Conservation (phyloP, 2,113 vertebrate species). For the Echinops telfairi region DNA sequence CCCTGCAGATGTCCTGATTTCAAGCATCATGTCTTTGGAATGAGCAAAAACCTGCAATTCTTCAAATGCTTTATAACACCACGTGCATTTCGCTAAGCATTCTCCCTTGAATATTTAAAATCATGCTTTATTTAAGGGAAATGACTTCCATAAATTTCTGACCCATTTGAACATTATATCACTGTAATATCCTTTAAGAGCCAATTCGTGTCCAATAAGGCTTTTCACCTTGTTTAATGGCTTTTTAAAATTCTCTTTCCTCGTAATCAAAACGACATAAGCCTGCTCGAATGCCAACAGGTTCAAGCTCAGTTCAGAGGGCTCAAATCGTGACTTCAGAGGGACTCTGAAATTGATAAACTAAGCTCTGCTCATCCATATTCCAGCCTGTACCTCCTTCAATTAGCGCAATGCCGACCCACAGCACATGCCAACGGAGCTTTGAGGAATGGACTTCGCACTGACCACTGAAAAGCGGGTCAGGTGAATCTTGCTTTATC, state of each 20-base stretch:
- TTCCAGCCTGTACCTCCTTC: neutral
- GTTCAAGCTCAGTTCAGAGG: constrained; percentile 81
- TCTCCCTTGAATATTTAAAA: constrained; percentile 79
- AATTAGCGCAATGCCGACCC: neutral
- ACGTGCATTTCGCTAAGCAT: constrained; percentile 59
- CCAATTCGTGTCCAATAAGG: constrained; percentile 78
- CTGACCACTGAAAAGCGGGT: neutral
- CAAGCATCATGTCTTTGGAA: constrained; percentile 13
- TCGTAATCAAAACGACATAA: constrained; percentile 73
- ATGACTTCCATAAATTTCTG: constrained; percentile 81
- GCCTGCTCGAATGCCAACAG: constrained; percentile 64
- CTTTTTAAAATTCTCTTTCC: constrained; percentile 81
- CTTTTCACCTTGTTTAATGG: constrained; percentile 82
- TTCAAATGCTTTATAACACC: constrained; percentile 68
- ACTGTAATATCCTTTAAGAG: constrained; percentile 82
- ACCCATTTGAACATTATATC: constrained; percentile 82
- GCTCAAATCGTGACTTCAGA: constrained; percentile 64
- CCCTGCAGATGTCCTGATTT: neutral
- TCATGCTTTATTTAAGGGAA: constrained; percentile 81
- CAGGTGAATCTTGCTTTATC: neutral
- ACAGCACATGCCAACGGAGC: neutral
- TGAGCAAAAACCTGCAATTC: constrained; percentile 53
- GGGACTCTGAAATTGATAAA: constrained; percentile 57
- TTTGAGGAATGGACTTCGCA: constrained; percentile 22
- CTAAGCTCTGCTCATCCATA: constrained; percentile 54